Evolutionary conservation across 2,113 vertebrate species (phyloP).

Genomic region (Saimiri boliviensis): DNA sequence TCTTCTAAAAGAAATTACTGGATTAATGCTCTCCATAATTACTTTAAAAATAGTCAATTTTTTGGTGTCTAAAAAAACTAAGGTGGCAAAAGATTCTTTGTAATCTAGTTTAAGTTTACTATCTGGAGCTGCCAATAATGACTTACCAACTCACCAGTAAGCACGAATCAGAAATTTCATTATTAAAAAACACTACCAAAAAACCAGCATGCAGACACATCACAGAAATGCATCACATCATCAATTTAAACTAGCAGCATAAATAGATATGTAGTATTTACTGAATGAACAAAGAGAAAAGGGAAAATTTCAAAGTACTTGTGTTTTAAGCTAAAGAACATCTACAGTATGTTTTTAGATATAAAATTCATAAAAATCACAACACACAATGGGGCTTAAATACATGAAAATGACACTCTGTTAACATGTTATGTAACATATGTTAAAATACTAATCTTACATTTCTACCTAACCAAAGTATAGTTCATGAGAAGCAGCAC

Average conservation of each 20-base stretch:
- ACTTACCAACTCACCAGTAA: not conserved
- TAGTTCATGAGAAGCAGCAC: not conserved
- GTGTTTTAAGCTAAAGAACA: not conserved
- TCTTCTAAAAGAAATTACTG: constrained; percentile 91
- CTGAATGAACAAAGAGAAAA: not conserved
- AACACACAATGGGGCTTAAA: not conserved
- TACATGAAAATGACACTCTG: not conserved
- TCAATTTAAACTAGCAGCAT: not conserved
- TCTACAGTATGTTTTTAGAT: not conserved
- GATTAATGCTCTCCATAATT: constrained; percentile 81
- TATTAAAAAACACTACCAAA: not conserved
- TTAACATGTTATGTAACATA: not conserved
- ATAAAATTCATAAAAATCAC: constrained; percentile 22
- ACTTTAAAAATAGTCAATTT: constrained; percentile 5
- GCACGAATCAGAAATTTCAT: not conserved
- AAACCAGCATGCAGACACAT: not conserved
- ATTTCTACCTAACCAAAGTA: constrained; percentile 21
- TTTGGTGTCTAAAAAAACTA: not conserved
- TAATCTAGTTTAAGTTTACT: not conserved
- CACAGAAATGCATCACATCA: not conserved
- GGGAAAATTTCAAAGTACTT: constrained; percentile 5
- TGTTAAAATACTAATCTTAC: not conserved
- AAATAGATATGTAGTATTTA: not conserved
- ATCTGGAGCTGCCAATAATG: not conserved
- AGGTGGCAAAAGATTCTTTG: not conserved